Conservation (phyloP, 1,140 invertebrate species). For the Antheraea mylitta region DNA sequence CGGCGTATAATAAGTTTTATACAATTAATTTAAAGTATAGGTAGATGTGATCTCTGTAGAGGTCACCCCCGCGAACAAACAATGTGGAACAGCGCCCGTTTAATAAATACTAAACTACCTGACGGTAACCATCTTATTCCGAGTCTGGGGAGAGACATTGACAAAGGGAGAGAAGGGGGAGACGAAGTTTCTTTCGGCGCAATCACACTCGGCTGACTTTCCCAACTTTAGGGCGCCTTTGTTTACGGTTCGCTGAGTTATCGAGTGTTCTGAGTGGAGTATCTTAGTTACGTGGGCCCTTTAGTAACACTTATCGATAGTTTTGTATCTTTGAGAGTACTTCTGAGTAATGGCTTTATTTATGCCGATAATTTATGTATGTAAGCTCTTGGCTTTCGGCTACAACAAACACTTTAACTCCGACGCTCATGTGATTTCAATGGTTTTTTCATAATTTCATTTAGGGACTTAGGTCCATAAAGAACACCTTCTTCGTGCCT, state of each 20-base stretch:
- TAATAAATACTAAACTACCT: constrained; percentile 1
- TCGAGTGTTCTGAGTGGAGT: constrained; percentile 6
- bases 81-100: not conserved
- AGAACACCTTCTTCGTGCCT: too few species aligned
- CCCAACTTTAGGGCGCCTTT: constrained; percentile 1
- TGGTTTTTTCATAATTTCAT: too few species aligned
- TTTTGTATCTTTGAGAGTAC: not conserved
- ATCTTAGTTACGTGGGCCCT: not conserved
- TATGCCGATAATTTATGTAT: not conserved
- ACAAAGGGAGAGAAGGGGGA: not conserved
- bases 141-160: not conserved
- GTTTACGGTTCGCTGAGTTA: constrained; percentile 3
- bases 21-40: not conserved
- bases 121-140: constrained; percentile 1
- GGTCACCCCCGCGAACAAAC: not conserved
- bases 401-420: too few species aligned
- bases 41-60: not conserved
- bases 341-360: not conserved
- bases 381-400: too few species aligned
- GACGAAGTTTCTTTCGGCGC: constrained; percentile 7
- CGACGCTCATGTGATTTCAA: too few species aligned
- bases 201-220: constrained; percentile 6
- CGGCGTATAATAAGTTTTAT: not conserved
- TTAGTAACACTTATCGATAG: not conserved
- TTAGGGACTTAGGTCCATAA: too few species aligned